Evolutionary conservation across 2,113 vertebrate genomes (phyloP).

Genomic region (Triplophysa dalaica): DNA sequence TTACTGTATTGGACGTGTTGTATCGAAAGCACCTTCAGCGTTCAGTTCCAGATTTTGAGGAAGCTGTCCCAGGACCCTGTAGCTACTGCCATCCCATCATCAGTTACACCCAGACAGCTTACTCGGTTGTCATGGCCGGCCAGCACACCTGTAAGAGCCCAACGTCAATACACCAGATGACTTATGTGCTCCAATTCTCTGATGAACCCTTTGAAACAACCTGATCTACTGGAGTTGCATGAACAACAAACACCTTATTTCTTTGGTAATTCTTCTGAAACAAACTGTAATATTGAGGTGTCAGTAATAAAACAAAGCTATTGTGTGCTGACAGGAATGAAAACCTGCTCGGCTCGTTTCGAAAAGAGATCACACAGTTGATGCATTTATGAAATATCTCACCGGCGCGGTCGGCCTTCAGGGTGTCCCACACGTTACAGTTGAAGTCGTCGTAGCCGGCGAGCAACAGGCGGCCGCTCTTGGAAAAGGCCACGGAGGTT

Average conservation of each 20-base stretch:
- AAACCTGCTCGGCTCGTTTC: background rate
- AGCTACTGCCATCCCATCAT: constrained; percentile 98
- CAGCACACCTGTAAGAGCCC: constrained; percentile 82
- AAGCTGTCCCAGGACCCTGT: constrained; percentile 99
- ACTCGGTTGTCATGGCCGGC: constrained; percentile 98
- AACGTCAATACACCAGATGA: background rate
- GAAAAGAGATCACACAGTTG: too few relatives aligned
- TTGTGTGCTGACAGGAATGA: background rate
- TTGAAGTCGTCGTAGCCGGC: constrained; percentile 99
- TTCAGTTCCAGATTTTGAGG: constrained; percentile 99
- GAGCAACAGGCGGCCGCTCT: constrained; percentile 95
- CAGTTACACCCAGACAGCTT: constrained; percentile 98
- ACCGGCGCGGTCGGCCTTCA: constrained; percentile 98
- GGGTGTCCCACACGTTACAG: constrained; percentile 98
- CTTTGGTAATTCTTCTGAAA: background rate
- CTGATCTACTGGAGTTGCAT: too few relatives aligned
- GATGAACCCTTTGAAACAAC: too few relatives aligned
- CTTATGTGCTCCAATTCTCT: too few relatives aligned
- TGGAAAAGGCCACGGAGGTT: constrained; percentile 99
- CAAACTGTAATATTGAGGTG: background rate
- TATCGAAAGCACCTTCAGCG: constrained; percentile 73
- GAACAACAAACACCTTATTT: background rate
- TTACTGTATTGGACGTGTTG: constrained; percentile 48
- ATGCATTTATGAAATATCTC: constrained; percentile 9
- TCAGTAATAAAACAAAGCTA: background rate